Evolutionary conservation across 2,797 vertebrate species (phyloP).

Genomic region (Enteromius trimaculatus): DNA sequence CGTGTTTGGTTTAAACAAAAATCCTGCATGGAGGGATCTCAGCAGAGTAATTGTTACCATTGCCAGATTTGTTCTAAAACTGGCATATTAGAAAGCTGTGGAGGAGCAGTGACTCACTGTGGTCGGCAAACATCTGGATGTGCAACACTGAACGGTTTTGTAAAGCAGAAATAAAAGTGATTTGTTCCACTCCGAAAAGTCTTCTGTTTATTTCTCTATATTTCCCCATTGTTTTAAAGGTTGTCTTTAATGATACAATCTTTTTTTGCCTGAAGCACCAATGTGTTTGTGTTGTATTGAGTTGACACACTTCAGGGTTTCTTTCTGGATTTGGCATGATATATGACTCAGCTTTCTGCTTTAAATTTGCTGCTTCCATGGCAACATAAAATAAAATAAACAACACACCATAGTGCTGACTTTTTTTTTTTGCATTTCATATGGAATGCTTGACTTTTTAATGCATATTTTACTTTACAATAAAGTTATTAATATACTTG

Average conservation of each 20-base stretch:
- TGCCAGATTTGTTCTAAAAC: conserved; percentile 19
- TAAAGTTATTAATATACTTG: background rate
- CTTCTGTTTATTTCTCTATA: background rate
- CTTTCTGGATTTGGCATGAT: conserved; percentile 39
- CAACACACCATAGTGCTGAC: background rate
- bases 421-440: background rate
- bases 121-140: conserved; percentile 38
- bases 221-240: background rate
- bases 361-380: conserved; percentile 10
- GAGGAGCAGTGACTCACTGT: conserved; percentile 36
- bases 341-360: background rate
- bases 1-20: conserved; percentile 7
- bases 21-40: background rate
- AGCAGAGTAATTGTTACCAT: conserved; percentile 23
- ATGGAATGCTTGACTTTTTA: background rate
- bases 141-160: conserved; percentile 21
- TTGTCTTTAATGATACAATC: background rate
- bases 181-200: conserved; percentile 20
- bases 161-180: conserved; percentile 31
- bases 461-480: background rate
- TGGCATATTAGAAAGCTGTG: conserved; percentile 31
- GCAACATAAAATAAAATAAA: conserved; percentile 24
- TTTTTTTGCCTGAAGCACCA: background rate
- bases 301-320: conserved; percentile 14
- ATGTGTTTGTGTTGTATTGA: background rate